Conservation (phyloP, 2,888 invertebrate species). For the Rhorus exstirpatorius region DNA sequence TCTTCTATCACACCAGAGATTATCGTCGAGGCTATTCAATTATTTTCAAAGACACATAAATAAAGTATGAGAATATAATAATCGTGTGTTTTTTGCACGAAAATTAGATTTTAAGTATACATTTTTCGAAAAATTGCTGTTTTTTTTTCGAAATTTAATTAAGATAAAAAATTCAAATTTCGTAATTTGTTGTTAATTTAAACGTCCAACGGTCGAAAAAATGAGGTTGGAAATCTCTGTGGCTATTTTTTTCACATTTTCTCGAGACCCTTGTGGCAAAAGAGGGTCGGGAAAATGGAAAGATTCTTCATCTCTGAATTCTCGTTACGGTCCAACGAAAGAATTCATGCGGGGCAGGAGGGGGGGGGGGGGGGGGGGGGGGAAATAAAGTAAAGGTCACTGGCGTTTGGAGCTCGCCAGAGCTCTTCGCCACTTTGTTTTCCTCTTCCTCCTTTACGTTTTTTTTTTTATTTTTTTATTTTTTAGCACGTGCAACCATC, state of each 20-base stretch:
- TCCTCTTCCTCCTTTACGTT: slow-evolving; percentile 12
- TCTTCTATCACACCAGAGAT: neutral
- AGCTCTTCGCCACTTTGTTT: slow-evolving; percentile 1
- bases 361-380: neutral
- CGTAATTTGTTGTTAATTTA: too few relatives aligned
- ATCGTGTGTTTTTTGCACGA: too few relatives aligned
- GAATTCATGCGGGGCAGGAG: neutral
- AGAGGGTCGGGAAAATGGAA: slow-evolving; percentile 1
- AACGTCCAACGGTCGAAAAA: too few relatives aligned
- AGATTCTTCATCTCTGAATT: slow-evolving; percentile 17
- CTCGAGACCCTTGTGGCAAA: neutral
- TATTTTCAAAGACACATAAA: too few relatives aligned
- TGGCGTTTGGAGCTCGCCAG: slow-evolving; percentile 14
- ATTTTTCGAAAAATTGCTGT: too few relatives aligned
- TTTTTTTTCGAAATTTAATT: too few relatives aligned
- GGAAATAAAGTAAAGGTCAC: slow-evolving; percentile 5
- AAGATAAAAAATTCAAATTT: too few relatives aligned
- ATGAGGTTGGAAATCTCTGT: too few relatives aligned
- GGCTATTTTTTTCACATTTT: neutral
- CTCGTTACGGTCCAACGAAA: neutral
- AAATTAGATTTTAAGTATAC: too few relatives aligned
- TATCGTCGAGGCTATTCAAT: neutral
- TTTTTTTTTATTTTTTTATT: slow-evolving; percentile 7
- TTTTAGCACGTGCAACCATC: neutral
- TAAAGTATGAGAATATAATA: too few relatives aligned